Base-by-base conservation (phyloP, 1,140 invertebrate genomes). In the Drosophila truncata region DNA sequence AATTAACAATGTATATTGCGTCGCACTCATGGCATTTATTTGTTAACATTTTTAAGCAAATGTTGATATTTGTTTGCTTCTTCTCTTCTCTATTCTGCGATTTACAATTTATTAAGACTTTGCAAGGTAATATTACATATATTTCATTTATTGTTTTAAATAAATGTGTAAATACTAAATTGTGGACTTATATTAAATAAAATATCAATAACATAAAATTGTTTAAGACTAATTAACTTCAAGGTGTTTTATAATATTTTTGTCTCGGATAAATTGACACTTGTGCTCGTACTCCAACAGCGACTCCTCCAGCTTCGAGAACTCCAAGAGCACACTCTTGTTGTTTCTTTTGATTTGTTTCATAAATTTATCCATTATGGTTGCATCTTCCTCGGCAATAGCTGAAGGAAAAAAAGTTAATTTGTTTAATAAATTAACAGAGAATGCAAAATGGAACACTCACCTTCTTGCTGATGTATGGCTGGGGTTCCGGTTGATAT, bases 231-330 rank as follows among this genome's bases (percentile, higher is more conserved):
- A 13, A 13, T 42, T 42, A 29, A 29, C 42, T 37, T 54, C 31
- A 5, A 70, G 50, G 3, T 54, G 37, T 11, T 81, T 88, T 33
- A 83, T 69, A 13, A 81, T 49, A 57, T 91, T 86, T 46, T 41
- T 64, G 54, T 91, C 87, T 27, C 87, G 58, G 50, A 84, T 64
- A n/a, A 72, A 57, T 67, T 91, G 87, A 18, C 82, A 91, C 11
- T 64, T 75, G 27, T 91, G 87, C n/a, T 91, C 87, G 33, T 81
- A 91, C 33, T 79, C 66, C 8, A 84, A 31, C 10, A 91, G 54
- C 0, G 71, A 73, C 29, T 78, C 75, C 55, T 91, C 87, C n/a
- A 84, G 27, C 46, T 66, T 81, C 9, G 27, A 16, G 50, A 76
- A 91, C 33, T 91, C 87, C 1, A 46, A 61, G 0, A 91, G 44